Percentiles rank a stretch among this genome's conserved stretches.
Evolutionary conservation across 2,113 vertebrate species (phyloP).

Genomic region (Protobothrops flavoviridis): DNA sequence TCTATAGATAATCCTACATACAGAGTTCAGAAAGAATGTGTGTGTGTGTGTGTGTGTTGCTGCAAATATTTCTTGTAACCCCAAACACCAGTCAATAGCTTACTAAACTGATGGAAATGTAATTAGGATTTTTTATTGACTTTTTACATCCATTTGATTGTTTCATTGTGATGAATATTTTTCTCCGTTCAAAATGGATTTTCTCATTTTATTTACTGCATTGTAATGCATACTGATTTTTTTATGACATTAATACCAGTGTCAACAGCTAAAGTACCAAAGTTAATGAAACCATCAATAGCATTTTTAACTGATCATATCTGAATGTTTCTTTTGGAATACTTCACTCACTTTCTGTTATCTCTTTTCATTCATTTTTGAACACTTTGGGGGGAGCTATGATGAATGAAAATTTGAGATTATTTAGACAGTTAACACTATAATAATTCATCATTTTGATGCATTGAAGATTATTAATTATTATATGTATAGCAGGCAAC

Average conservation of each 20-base stretch:
- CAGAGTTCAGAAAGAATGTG: not conserved
- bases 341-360: not conserved
- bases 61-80: not conserved
- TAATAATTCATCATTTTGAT: slow-evolving; percentile 35
- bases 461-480: slow-evolving; percentile 60
- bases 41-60: not conserved
- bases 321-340: not conserved
- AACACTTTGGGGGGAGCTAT: not conserved
- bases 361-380: slow-evolving; percentile 20
- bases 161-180: slow-evolving; percentile 24
- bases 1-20: not conserved
- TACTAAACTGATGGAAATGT: not conserved
- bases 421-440: slow-evolving; percentile 11
- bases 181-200: slow-evolving; percentile 47
- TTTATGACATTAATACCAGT: not conserved
- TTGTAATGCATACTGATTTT: slow-evolving; percentile 1
- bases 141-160: not conserved
- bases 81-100: not conserved
- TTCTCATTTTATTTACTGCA: slow-evolving; percentile 15
- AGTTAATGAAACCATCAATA: not conserved
- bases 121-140: not conserved
- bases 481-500: slow-evolving; percentile 72
- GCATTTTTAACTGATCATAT: not conserved
- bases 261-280: not conserved
- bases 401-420: slow-evolving; percentile 3